These are phyloP conservation scores for Paralvinella palmiformis DNA, from an alignment of 1,140 invertebrate genomes.

Conservation along the genomic window DNA sequence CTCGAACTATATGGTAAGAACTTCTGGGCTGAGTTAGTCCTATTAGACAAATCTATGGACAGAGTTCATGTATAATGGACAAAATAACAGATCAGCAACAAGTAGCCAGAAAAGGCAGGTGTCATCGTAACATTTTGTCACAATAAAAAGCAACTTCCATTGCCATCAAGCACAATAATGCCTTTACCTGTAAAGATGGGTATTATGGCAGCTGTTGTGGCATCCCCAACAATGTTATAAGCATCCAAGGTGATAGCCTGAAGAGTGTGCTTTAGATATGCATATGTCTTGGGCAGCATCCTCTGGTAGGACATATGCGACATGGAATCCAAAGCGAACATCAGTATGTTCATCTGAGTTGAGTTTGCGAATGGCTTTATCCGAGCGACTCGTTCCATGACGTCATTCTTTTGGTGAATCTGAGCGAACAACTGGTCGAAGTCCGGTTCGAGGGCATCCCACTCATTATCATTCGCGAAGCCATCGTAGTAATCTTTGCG, in stretches of 20 bases:
- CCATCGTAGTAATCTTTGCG: too few relatives aligned
- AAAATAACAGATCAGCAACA: too few relatives aligned
- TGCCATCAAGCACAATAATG: too few relatives aligned
- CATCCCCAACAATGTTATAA: slow-evolving; percentile 44
- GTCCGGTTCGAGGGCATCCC: too few relatives aligned
- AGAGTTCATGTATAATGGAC: too few relatives aligned
- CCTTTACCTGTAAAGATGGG: slow-evolving; percentile 40
- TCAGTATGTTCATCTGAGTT: neutral
- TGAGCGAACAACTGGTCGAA: neutral
- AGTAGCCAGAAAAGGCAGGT: too few relatives aligned
- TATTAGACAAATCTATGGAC: too few relatives aligned
- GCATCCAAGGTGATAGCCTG: slow-evolving; percentile 31
- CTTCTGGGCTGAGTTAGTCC: too few relatives aligned
- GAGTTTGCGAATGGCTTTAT: neutral
- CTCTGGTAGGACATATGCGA: slow-evolving; percentile 36
- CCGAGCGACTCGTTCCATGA: neutral
- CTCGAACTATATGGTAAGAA: too few relatives aligned
- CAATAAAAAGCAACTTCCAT: too few relatives aligned
- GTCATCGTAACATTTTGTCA: too few relatives aligned
- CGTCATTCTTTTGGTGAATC: neutral
- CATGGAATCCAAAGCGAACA: slow-evolving; percentile 29
- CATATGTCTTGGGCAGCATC: slow-evolving; percentile 35
- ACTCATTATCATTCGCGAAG: too few relatives aligned
- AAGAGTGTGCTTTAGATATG: slow-evolving; percentile 29
- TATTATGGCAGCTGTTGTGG: slow-evolving; percentile 35